Evolutionary conservation across 64 coral and sea anemone species (phyloP), one percentile per base, ranked within the genome.

Genomic region (Pachyseris speciosa): DNA sequence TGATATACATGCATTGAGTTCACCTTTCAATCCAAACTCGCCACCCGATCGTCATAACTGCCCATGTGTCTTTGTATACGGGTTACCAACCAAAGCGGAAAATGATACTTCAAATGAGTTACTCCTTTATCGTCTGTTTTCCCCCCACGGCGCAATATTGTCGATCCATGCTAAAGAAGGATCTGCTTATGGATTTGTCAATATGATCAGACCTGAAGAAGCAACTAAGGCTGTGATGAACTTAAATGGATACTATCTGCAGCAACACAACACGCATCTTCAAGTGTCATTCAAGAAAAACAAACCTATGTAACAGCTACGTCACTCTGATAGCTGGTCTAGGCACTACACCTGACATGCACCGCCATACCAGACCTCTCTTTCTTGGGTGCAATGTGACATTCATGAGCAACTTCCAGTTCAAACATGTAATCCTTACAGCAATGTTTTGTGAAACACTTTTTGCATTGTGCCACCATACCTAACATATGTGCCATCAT

Each of bases 201-300:
- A 96, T 37, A 96, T 96, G 95, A 64, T 80, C 15, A 93, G 67
- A 75, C 93, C 93, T 22, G 95, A 96, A 9, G 95, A 96, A 86
- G 95, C 95, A 4, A 85, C 69, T 40, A 72, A 78, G 29, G 95
- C 95, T 9, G 93, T 96, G 15, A 84, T 78, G 71, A 52, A 83
- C 45, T 88, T 96, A 31, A 89, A 96, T 83, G 87, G 92, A 31
- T 89, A 91, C 40, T 89, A 81, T 69, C 30, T 80, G 37, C 77
- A 80, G 53, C 91, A 93, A 59, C 83, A 96, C 40, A 88, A 87
- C 37, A 96, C 88, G 85, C 83, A 75, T 37, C 86, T 96, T 16
- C 95, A 96, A 24, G 95, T 96, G 38, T 93, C 91, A 52, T 96
- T 92, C 72, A 96, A 96, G 70, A 96, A 91, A 22, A 73, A 69